These are phyloP conservation scores for Anableps anableps DNA, from an alignment of 2,797 vertebrate species.

Conservation along the genomic window DNA sequence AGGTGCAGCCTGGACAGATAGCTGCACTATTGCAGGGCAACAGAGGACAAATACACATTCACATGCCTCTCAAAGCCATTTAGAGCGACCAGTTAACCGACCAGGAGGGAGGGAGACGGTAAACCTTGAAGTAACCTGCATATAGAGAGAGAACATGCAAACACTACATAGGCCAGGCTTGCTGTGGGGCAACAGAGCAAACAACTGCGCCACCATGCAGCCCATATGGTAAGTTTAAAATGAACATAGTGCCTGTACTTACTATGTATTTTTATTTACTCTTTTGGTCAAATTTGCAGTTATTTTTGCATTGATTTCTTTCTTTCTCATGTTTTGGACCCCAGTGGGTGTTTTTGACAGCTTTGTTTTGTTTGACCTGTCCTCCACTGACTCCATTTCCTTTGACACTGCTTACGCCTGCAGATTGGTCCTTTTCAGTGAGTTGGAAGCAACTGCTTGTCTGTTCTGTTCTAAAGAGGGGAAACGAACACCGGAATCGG, in stretches of 20 bases:
- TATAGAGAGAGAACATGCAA: neutral
- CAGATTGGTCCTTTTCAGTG: neutral
- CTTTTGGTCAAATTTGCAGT: neutral
- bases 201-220: neutral
- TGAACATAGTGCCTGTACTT: neutral
- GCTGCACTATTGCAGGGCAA: neutral
- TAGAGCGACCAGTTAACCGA: neutral
- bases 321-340: neutral
- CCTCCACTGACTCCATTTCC: neutral
- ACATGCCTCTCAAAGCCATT: neutral
- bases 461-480: no score
- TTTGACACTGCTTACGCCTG: neutral
- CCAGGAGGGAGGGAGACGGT: neutral
- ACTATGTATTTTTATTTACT: neutral
- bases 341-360: neutral
- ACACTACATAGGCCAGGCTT: neutral
- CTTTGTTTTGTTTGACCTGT: neutral
- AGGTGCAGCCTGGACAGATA: neutral
- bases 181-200: neutral
- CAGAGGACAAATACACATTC: neutral
- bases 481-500: no score
- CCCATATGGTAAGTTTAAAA: neutral
- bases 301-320: neutral
- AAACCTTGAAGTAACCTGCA: neutral
- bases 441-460: neutral